These are phyloP conservation scores for Lasioglossum pauxillum DNA, from an alignment of 2,888 invertebrate genomes.

Conservation along the genomic window DNA sequence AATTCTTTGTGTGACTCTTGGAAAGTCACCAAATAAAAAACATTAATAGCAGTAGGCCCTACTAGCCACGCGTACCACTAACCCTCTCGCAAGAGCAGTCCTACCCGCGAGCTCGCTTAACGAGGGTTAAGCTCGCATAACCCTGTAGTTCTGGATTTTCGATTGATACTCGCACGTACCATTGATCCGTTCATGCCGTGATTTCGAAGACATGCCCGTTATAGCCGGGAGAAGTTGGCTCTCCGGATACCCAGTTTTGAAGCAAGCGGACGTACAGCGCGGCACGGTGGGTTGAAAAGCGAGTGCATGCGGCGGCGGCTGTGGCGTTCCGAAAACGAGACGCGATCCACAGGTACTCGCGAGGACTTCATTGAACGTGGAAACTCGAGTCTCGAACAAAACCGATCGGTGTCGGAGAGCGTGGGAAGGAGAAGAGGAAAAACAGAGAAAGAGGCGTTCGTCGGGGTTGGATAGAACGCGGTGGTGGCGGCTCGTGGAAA, in stretches of 20 bases:
- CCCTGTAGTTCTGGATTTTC: background rate
- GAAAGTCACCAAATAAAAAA: too few species aligned
- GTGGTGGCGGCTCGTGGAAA: constrained; percentile 26
- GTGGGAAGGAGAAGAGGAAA: constrained; percentile 16
- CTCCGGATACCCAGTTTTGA: background rate
- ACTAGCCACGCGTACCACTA: too few species aligned
- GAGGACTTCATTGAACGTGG: constrained; percentile 42
- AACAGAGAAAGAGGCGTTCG: constrained; percentile 38
- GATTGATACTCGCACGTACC: background rate
- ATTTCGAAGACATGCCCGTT: background rate
- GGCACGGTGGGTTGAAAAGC: constrained; percentile 10
- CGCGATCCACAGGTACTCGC: constrained; percentile 24
- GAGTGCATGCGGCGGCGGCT: background rate
- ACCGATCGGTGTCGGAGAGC: constrained; percentile 24
- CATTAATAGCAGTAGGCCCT: too few species aligned
- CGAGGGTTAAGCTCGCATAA: too few species aligned
- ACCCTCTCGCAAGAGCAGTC: too few species aligned
- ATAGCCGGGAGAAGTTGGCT: background rate
- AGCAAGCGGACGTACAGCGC: background rate
- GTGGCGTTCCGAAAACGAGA: constrained; percentile 37
- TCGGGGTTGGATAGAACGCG: constrained; percentile 44
- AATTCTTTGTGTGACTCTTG: too few species aligned
- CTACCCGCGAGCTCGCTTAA: too few species aligned
- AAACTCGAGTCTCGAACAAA: constrained; percentile 34
- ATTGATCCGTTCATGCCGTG: background rate